phyloP scores from a whole-genome alignment of 2,888 invertebrate species.

The Ichneumoninae sp. region DNA sequence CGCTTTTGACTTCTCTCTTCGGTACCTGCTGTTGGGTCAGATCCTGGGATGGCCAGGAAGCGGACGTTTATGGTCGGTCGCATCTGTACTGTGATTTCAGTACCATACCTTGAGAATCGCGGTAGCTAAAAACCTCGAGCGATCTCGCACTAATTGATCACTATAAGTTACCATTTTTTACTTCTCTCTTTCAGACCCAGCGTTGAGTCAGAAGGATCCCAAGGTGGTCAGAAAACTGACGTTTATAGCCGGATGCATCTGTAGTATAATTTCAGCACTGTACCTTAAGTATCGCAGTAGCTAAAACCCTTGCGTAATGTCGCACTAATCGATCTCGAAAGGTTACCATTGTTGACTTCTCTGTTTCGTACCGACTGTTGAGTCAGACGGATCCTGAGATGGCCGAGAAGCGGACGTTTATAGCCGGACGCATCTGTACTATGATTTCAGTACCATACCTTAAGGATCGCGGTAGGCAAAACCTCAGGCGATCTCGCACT shows the following conservation, averaged over 20 bases:
- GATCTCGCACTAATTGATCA: background rate
- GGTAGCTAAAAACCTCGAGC: no score
- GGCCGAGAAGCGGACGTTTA: no score
- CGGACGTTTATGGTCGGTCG: no score
- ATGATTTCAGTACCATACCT: background rate
- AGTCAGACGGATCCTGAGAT: slow-evolving; percentile 13
- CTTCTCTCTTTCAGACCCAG: background rate
- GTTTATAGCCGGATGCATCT: background rate
- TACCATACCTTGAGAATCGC: background rate
- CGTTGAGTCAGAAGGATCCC: background rate
- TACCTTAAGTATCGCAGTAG: no score
- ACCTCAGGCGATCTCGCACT: background rate
- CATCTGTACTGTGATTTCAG: background rate
- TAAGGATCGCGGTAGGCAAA: background rate
- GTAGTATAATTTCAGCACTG: no score
- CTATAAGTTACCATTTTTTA: background rate
- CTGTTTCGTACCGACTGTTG: slow-evolving; percentile 4
- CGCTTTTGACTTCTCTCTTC: slow-evolving; percentile 23
- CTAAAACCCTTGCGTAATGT: background rate
- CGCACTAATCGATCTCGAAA: background rate
- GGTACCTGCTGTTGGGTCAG: slow-evolving; percentile 28
- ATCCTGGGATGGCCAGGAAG: background rate
- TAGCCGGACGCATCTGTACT: background rate
- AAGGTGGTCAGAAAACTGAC: no score
- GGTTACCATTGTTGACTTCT: slow-evolving; percentile 13